Base-by-base conservation (phyloP, 2,113 vertebrate genomes). In the Epinephelus cyanopodus region DNA sequence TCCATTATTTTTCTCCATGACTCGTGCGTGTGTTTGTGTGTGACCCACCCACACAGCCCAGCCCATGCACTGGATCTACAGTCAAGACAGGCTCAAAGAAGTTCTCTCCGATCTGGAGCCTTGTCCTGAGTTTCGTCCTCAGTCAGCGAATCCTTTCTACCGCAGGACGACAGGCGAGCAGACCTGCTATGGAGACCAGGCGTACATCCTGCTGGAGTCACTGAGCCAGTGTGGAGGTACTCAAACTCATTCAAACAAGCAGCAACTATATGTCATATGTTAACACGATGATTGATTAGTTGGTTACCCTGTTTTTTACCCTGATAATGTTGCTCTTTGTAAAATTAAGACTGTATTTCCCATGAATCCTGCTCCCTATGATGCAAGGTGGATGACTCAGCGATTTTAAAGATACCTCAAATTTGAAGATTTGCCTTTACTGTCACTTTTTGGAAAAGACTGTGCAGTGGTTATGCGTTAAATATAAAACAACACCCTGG, bases 41-140 rank as follows among this genome's bases (percentile, higher is more conserved):
- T 69, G 21, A 3, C 27, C 42, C 65, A n/a, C 54, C 60, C 57
- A 10, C 67, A 6, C 87, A 95, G 95, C 94, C 69, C 94, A 95
- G 83, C 94, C 94, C n/a, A 92, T 94, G 87, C 94, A 95, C 58
- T 95, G 95, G 95, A 95, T 95, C 42, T 95, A 95, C 87, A 87
- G 77, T 42, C 84, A 77, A 3, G 89, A 94, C 52, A 76, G 27
- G 39, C 91, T 95, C 27, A 82, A 81, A 58, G 90, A 90, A 27
- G 77, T 95, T 3, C 89, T 95, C 42, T 64, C 70, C 2, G 90
- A 94, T 39, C 75, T 94, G 73, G 93, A 92, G 80, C 95, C 94
- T 0, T 80, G 53, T 87, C 93, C 93, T 5, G 94, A 95, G 89
- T 95, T 95, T 69, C 84, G 91, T 8, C 87, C 90, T 52, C 83